phyloP scores from a whole-genome alignment of 2,888 invertebrate species.

The Globia sparganii region DNA sequence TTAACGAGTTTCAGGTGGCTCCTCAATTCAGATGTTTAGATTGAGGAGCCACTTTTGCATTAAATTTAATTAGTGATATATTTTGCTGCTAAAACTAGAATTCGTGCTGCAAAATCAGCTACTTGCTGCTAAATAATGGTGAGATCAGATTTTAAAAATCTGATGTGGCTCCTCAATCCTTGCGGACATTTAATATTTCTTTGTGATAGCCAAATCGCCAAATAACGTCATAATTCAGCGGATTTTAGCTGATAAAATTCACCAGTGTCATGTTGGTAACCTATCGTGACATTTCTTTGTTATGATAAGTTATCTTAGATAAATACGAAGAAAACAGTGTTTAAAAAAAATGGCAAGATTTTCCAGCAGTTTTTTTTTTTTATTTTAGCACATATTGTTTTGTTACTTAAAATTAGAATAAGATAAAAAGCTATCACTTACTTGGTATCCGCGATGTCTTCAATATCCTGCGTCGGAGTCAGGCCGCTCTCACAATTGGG shows the following conservation, averaged over 20 bases:
- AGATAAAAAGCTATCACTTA: conserved; percentile 61
- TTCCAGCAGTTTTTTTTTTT: not conserved
- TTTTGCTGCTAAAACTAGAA: too few relatives aligned
- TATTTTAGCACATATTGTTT: not conserved
- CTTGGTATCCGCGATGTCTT: conserved; percentile 88
- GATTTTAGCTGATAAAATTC: not conserved
- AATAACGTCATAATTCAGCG: not conserved
- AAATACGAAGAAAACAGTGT: not conserved
- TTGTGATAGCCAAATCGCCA: not conserved
- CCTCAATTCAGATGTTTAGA: too few relatives aligned
- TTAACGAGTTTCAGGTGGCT: too few relatives aligned
- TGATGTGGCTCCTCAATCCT: too few relatives aligned
- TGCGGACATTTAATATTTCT: not conserved
- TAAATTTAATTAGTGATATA: too few relatives aligned
- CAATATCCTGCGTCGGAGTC: conserved; percentile 88
- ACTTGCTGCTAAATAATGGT: too few relatives aligned
- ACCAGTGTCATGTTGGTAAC: not conserved
- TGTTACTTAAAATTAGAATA: not conserved
- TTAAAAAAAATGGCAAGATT: not conserved
- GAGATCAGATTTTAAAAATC: too few relatives aligned
- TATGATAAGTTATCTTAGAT: not conserved
- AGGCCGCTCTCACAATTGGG: conserved; percentile 81
- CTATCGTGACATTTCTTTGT: not conserved
- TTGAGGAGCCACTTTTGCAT: too few relatives aligned
- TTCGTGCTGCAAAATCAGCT: too few relatives aligned